Percentiles rank a stretch among this genome's conserved stretches.
These are phyloP conservation scores for Sthenelais limicola DNA, from an alignment of 2,888 invertebrate genomes.

Conservation along the genomic window DNA sequence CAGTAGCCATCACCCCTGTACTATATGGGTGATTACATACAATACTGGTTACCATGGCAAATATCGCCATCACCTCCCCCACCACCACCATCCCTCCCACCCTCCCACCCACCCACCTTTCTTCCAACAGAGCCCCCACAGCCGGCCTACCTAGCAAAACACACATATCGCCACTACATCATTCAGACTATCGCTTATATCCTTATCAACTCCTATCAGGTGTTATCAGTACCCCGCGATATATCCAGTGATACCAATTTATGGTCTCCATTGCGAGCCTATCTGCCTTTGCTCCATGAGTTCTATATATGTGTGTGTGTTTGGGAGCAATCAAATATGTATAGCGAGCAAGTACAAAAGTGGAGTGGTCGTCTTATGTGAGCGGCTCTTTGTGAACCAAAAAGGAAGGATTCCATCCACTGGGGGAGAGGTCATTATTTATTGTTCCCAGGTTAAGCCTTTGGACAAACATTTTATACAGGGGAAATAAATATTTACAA, in stretches of 20 bases:
- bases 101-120: too few relatives aligned
- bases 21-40: conserved; percentile 31
- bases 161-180: conserved; percentile 10
- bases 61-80: too few relatives aligned
- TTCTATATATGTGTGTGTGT: too few relatives aligned
- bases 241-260: conserved; percentile 23
- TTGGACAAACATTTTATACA: too few relatives aligned
- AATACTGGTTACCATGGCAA: too few relatives aligned
- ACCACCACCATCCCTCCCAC: too few relatives aligned
- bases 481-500: too few relatives aligned
- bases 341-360: background rate
- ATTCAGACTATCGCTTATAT: conserved; percentile 16
- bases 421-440: too few relatives aligned
- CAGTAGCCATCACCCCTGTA: conserved; percentile 18
- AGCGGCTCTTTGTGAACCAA: conserved; percentile 6
- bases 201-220: conserved; percentile 24
- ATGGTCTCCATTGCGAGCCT: background rate
- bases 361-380: background rate
- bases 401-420: background rate
- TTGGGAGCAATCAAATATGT: conserved; percentile 33
- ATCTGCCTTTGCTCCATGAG: too few relatives aligned
- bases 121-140: background rate
- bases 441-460: too few relatives aligned
- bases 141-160: background rate
- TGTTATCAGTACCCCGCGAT: conserved; percentile 20